Percentiles rank a stretch among this genome's conserved stretches.
Evolutionary conservation across 2,113 vertebrate genomes (phyloP).

Genomic region (Merops nubicus): DNA sequence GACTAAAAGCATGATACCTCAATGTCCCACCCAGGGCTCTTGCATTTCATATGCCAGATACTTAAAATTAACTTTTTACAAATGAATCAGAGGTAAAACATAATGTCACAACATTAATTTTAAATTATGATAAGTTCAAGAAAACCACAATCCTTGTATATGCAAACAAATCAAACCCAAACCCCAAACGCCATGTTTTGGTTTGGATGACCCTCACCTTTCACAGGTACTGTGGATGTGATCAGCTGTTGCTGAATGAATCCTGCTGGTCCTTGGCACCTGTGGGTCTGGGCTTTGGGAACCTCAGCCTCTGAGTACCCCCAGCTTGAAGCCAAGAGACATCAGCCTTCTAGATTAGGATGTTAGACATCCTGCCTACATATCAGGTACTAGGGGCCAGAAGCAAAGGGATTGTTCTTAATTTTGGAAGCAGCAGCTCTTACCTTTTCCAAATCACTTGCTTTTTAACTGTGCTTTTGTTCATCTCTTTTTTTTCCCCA

Average conservation of each 20-base stretch:
- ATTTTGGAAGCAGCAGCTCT: background rate
- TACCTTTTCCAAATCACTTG: background rate
- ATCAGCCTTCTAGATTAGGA: background rate
- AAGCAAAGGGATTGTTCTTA: background rate
- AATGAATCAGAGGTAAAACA: background rate
- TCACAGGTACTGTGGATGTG: background rate
- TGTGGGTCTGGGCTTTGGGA: background rate
- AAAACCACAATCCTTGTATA: background rate
- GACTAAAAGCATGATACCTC: background rate
- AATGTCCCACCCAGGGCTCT: background rate
- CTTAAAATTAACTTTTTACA: background rate
- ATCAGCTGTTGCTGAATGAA: background rate
- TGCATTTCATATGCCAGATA: background rate
- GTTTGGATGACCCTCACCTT: background rate
- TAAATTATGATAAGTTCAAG: background rate
- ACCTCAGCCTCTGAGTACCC: background rate
- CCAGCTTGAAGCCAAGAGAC: background rate
- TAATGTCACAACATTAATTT: background rate
- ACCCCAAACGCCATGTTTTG: rapidly evolving
- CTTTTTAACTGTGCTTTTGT: background rate
- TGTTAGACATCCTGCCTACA: too few relatives aligned
- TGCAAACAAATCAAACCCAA: background rate
- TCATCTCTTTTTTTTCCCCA: background rate
- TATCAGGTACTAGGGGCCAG: background rate
- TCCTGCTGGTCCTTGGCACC: background rate